Evolutionary conservation across 2,113 vertebrate genomes (phyloP).

Genomic region (Tylochromis polylepis): DNA sequence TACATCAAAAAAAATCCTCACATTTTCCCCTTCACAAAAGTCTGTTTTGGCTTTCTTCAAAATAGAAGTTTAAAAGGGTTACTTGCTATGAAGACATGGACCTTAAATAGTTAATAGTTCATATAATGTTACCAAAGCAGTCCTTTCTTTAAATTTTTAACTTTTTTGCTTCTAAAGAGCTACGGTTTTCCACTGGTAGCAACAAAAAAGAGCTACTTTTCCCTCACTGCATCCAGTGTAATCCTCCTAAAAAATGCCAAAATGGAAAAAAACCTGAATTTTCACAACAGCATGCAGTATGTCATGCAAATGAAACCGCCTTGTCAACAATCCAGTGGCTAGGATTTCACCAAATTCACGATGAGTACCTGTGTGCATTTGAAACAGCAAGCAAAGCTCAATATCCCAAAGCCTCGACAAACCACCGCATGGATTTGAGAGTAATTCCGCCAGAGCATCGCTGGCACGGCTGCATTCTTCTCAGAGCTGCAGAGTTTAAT

Average conservation of each 20-base stretch:
- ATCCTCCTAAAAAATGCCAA: conserved; percentile 21
- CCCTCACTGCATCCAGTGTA: not conserved
- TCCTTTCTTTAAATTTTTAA: not conserved
- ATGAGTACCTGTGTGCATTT: conserved; percentile 34
- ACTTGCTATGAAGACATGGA: not conserved
- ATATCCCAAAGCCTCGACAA: conserved; percentile 2
- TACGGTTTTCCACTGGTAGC: not conserved
- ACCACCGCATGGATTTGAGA: not conserved
- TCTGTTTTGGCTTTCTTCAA: not conserved
- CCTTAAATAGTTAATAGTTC: not conserved
- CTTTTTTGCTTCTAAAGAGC: not conserved
- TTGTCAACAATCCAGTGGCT: not conserved
- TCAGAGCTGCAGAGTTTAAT: conserved; percentile 88
- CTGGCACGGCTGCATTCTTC: conserved; percentile 59
- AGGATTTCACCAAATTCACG: conserved; percentile 2
- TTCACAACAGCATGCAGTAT: not conserved
- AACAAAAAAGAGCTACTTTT: not conserved
- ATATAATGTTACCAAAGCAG: not conserved
- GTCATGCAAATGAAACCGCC: conserved; percentile 7
- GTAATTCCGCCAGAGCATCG: conserved; percentile 44
- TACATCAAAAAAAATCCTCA: not conserved
- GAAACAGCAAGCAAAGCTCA: not conserved
- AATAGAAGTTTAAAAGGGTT: not conserved
- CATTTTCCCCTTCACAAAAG: not conserved
- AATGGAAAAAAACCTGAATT: not conserved